Conservation (phyloP, 2,888 invertebrate species). For the Ommatoiulus sabulosus region DNA sequence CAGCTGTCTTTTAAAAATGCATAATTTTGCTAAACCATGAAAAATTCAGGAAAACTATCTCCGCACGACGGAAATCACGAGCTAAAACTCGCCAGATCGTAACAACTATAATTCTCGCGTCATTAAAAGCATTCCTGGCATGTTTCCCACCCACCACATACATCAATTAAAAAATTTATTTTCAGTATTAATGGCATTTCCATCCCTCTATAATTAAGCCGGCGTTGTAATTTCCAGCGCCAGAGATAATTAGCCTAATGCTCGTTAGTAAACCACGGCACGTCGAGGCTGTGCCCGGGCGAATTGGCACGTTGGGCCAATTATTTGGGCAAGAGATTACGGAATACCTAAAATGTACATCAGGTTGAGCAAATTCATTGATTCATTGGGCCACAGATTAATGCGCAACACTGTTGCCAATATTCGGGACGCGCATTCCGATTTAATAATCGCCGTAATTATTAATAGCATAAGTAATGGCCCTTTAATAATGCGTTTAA, state of each 20-base stretch:
- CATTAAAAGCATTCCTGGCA: not conserved
- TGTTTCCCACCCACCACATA: not conserved
- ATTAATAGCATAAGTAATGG: slow-evolving; percentile 1
- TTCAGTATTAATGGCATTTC: not conserved
- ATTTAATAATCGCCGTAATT: not conserved
- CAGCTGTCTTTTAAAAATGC: too few relatives aligned
- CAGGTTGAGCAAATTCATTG: not conserved
- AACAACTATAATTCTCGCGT: not conserved
- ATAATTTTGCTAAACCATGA: too few relatives aligned
- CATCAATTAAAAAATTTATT: not conserved
- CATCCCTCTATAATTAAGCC: slow-evolving; percentile 34
- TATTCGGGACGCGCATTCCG: not conserved
- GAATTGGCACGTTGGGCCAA: not conserved
- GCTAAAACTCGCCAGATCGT: not conserved
- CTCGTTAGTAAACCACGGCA: not conserved
- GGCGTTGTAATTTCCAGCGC: not conserved
- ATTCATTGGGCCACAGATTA: not conserved
- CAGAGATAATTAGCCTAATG: slow-evolving; percentile 7
- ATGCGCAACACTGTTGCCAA: not conserved
- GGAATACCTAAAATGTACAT: not conserved
- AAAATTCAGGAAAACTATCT: too few relatives aligned
- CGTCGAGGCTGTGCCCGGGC: not conserved
- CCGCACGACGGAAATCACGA: too few relatives aligned
- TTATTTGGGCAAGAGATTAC: slow-evolving; percentile 22
- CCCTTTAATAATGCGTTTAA: slow-evolving; percentile 21